These are phyloP conservation scores for Nesogale talazaci DNA, from an alignment of 2,113 vertebrate species.

Conservation along the genomic window DNA sequence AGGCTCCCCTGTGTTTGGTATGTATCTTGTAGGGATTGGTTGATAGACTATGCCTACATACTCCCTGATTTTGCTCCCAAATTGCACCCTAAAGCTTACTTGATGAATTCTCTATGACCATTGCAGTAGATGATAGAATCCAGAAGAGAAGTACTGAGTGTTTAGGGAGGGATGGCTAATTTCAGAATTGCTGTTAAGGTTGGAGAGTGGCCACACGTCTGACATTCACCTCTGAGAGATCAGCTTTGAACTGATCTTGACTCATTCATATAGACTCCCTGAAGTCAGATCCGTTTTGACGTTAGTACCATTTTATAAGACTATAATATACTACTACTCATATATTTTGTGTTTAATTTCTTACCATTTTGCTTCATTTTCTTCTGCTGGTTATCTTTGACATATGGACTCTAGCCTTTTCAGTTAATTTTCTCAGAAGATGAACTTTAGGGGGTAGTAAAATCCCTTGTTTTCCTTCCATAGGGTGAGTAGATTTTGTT, in stretches of 20 bases:
- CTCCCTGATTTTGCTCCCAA: not conserved
- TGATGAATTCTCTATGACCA: not conserved
- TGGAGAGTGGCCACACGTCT: not conserved
- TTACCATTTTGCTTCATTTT: not conserved
- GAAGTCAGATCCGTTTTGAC: too few relatives aligned
- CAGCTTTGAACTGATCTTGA: not conserved
- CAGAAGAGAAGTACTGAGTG: not conserved
- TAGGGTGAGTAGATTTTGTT: too few relatives aligned
- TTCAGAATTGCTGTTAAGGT: not conserved
- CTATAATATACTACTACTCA: too few relatives aligned
- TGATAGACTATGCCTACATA: not conserved
- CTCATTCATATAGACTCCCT: not conserved
- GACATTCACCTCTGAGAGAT: not conserved
- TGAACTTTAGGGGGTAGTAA: too few relatives aligned
- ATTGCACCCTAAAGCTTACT: not conserved
- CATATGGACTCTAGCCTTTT: too few relatives aligned
- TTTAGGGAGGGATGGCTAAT: not conserved
- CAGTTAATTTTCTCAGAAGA: too few relatives aligned
- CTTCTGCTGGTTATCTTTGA: not conserved
- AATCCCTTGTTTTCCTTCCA: too few relatives aligned
- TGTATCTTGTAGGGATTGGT: too few relatives aligned
- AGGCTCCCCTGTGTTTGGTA: not conserved
- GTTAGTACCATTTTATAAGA: too few relatives aligned
- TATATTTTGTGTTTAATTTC: not conserved
- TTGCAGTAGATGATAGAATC: not conserved